phyloP scores from a whole-genome alignment of 2,113 vertebrate species.

The Neotoma lepida region DNA sequence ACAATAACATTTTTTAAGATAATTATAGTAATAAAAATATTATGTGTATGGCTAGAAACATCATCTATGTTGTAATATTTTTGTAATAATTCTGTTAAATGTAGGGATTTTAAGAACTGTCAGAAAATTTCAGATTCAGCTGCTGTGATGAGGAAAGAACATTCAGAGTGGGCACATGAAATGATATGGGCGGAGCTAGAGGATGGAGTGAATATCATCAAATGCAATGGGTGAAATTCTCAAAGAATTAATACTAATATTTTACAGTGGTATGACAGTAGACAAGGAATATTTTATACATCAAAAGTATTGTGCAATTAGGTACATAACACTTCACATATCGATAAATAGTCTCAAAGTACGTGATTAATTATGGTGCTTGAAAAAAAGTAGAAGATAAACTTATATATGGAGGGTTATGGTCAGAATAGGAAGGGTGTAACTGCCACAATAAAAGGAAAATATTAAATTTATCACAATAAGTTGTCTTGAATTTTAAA shows the following conservation, averaged over 20 bases:
- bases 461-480: neutral
- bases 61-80: neutral
- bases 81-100: neutral
- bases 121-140: neutral
- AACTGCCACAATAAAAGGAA: neutral
- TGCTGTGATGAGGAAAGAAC: neutral
- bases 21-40: neutral
- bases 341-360: neutral
- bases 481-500: neutral
- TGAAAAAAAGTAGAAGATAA: neutral
- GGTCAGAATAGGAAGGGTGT: neutral
- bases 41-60: neutral
- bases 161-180: neutral
- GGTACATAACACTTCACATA: accelerated
- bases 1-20: neutral
- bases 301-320: neutral
- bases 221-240: neutral
- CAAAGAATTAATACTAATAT: neutral
- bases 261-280: neutral
- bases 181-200: neutral
- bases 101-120: neutral
- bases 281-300: neutral
- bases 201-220: neutral
- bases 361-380: neutral
- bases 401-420: neutral